Conservation (phyloP, 2,113 vertebrate genomes). For the Sebastes fasciatus region DNA sequence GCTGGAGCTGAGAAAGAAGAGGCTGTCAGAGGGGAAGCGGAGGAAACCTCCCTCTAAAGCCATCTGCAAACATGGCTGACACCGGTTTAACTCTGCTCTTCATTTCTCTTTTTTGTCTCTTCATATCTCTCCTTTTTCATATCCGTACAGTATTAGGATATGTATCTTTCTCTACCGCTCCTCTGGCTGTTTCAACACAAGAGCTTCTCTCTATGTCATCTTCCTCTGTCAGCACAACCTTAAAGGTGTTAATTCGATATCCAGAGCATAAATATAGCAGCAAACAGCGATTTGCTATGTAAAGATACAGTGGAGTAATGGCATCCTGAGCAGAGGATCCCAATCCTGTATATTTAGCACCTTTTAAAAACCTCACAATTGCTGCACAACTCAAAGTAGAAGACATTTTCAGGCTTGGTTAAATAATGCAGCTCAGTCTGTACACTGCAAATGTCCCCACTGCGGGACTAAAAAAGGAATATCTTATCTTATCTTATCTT, state of each 20-base stretch:
- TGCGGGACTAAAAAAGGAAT: too few species aligned
- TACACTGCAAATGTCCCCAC: too few species aligned
- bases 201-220: neutral
- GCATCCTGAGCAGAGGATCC: too few species aligned
- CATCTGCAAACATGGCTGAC: conserved; percentile 11
- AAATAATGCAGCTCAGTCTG: too few species aligned
- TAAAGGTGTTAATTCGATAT: too few species aligned
- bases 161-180: neutral
- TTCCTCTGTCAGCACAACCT: too few species aligned
- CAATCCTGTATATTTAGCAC: too few species aligned
- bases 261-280: too few species aligned
- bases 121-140: neutral
- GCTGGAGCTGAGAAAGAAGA: conserved; percentile 23
- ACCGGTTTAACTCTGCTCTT: neutral
- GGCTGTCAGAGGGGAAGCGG: conserved; percentile 5
- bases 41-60: conserved; percentile 22
- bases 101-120: neutral
- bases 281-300: too few species aligned
- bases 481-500: too few species aligned
- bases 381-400: neutral
- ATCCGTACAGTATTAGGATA: neutral
- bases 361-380: neutral
- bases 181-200: neutral
- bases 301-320: too few species aligned
- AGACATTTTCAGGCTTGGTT: neutral